Evolutionary conservation across 2,797 vertebrate genomes (phyloP).

Genomic region (Heteromormyrus szaboi): DNA sequence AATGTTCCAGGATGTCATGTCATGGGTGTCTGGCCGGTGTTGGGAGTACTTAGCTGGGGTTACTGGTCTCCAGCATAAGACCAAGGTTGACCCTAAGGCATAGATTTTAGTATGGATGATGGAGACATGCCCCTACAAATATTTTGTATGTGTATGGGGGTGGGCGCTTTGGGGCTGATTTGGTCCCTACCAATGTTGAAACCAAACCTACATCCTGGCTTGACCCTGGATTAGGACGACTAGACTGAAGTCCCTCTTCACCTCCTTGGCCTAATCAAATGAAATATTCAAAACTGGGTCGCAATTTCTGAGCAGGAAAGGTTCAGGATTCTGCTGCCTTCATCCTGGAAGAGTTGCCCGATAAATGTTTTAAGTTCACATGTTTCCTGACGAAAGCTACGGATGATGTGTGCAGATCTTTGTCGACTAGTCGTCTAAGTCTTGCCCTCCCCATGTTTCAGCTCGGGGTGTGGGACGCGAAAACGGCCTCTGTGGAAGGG

Average conservation of each 20-base stretch:
- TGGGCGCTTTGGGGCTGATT: not conserved
- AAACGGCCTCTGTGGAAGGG: not conserved
- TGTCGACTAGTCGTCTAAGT: not conserved
- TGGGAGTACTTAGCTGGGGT: not conserved
- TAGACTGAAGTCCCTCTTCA: not conserved
- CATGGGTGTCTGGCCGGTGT: not conserved
- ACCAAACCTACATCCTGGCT: not conserved
- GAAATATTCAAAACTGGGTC: slow-evolving; percentile 35
- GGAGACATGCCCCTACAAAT: not conserved
- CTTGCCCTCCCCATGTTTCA: not conserved
- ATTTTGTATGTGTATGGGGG: not conserved
- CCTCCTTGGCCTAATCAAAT: slow-evolving; percentile 25
- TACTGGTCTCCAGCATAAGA: not conserved
- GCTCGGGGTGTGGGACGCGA: not conserved
- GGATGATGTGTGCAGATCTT: not conserved
- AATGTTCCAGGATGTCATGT: too few relatives aligned
- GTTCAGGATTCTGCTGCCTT: slow-evolving; percentile 35
- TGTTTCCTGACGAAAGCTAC: slow-evolving; percentile 22
- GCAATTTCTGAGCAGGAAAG: slow-evolving; percentile 27
- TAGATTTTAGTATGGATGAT: not conserved
- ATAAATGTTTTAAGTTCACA: slow-evolving; percentile 51
- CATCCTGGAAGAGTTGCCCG: slow-evolving; percentile 56
- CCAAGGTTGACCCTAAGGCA: not conserved
- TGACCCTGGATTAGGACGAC: not conserved
- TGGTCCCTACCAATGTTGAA: not conserved